These are phyloP conservation scores for Hiodon alosoides DNA, from an alignment of 2,113 vertebrate genomes.

Conservation along the genomic window DNA sequence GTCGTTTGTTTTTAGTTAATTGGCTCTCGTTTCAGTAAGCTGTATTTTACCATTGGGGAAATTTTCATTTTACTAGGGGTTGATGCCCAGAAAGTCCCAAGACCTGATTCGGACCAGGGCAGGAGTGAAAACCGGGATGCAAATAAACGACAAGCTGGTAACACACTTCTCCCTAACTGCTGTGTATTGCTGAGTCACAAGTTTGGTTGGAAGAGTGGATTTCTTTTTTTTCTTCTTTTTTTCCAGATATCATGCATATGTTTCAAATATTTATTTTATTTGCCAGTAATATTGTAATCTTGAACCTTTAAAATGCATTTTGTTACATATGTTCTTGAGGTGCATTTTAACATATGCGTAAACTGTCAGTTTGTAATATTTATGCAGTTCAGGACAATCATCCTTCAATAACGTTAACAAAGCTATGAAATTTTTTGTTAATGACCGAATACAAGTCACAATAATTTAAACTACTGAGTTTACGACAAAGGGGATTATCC, in stretches of 20 bases:
- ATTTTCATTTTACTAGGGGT: slow-evolving; percentile 49
- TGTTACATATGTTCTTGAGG: no score
- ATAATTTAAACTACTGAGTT: no score
- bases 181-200: background rate
- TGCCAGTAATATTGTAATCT: no score
- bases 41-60: background rate
- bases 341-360: no score
- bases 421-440: no score
- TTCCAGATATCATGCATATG: background rate
- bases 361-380: background rate
- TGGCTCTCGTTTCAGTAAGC: background rate
- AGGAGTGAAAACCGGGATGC: slow-evolving; percentile 73
- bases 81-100: slow-evolving; percentile 74
- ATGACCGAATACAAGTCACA: no score
- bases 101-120: slow-evolving; percentile 73
- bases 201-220: no score
- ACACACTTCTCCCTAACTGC: slow-evolving; percentile 36
- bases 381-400: no score
- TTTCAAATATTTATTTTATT: background rate
- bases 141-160: slow-evolving; percentile 75
- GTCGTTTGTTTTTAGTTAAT: background rate
- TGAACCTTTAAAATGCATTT: no score
- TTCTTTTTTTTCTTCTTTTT: background rate
- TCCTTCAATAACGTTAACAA: no score
- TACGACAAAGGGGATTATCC: no score